Evolutionary conservation across 1,140 invertebrate species (phyloP).

Genomic region (Agrypnia vestita): DNA sequence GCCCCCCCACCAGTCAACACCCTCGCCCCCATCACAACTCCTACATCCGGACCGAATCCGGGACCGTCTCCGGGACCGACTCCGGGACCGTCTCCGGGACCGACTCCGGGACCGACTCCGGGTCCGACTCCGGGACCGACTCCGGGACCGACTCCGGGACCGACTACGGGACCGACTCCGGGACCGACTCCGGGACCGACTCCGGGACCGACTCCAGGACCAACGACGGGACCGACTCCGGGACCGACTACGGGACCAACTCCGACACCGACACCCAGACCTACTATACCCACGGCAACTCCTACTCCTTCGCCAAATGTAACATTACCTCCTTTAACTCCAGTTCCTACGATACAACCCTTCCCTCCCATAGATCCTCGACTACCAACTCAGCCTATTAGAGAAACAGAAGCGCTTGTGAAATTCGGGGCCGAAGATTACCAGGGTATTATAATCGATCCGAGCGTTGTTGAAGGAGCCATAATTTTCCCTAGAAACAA

Average conservation of each 20-base stretch:
- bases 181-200: no score
- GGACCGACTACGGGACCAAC: no score
- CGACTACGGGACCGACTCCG: slow-evolving; percentile 50
- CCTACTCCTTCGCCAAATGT: slow-evolving; percentile 64
- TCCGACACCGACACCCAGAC: neutral
- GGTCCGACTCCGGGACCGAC: neutral
- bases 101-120: neutral
- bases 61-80: neutral
- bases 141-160: slow-evolving; percentile 34
- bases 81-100: neutral
- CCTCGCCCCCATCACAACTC: neutral
- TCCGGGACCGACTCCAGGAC: no score
- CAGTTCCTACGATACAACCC: slow-evolving; percentile 58
- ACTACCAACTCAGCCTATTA: slow-evolving; percentile 63
- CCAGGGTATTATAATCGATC: slow-evolving; percentile 51
- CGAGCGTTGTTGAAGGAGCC: slow-evolving; percentile 14
- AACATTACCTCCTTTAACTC: slow-evolving; percentile 67
- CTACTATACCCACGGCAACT: slow-evolving; percentile 58
- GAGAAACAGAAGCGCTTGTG: slow-evolving; percentile 63
- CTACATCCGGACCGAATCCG: neutral
- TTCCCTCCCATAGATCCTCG: slow-evolving; percentile 65
- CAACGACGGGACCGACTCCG: no score
- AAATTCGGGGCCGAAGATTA: slow-evolving; percentile 52
- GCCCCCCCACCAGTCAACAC: neutral
- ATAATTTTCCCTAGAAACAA: slow-evolving; percentile 64